Conservation (phyloP, 2,888 invertebrate genomes). For the Harmothoe impar region DNA sequence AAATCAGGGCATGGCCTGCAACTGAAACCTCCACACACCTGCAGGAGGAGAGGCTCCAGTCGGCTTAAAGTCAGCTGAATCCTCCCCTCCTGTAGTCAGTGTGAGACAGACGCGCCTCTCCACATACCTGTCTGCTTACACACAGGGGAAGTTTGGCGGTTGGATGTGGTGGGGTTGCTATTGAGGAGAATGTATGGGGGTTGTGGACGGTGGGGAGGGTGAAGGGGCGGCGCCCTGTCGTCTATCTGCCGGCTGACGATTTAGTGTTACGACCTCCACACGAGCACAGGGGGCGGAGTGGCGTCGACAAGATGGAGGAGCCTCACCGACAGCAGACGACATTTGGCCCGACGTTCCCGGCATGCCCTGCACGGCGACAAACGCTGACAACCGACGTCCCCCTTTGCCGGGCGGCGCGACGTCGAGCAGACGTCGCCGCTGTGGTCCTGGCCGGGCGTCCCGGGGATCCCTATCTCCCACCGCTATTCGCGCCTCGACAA, state of each 20-base stretch:
- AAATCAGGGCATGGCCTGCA: too few species aligned
- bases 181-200: too few species aligned
- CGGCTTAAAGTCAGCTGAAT: background rate
- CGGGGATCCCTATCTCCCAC: slow-evolving; percentile 34
- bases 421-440: background rate
- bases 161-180: too few species aligned
- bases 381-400: slow-evolving; percentile 5
- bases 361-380: background rate
- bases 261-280: background rate
- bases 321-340: background rate
- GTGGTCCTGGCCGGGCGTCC: background rate
- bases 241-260: background rate
- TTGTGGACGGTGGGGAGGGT: too few species aligned
- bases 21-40: too few species aligned
- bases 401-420: background rate
- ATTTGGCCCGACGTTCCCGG: too few species aligned
- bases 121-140: background rate
- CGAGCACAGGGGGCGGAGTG: background rate
- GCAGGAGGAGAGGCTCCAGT: too few species aligned
- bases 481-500: slow-evolving; percentile 49
- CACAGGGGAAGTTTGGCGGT: too few species aligned
- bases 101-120: background rate
- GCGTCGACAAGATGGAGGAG: slow-evolving; percentile 21
- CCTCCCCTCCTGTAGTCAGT: background rate
- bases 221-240: too few species aligned